Evolutionary conservation across 2,797 vertebrate species (phyloP), one percentile per base, ranked within the genome.

Genomic region (Microcaecilia unicolor): DNA sequence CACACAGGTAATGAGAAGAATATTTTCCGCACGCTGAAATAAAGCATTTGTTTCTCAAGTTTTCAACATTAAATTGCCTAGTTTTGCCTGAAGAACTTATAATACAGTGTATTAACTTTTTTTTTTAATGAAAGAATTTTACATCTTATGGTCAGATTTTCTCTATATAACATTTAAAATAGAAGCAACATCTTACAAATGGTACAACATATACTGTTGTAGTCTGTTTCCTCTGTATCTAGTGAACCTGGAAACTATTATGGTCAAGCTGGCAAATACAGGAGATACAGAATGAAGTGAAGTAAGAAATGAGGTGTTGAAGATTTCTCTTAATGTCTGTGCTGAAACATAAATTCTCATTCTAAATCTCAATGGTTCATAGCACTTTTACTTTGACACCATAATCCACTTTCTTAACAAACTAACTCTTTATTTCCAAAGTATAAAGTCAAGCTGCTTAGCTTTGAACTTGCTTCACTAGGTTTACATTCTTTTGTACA

Each of bases 1-100:
- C 51, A 66, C 53, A 58, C 57, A 74, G 58, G 45, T 51, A 58
- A 63, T 34, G 29, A 62, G 60, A 46, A 61, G 38, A 57, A 66
- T 39, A 10, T 18, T 49, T 45, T n/a, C 51, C 33, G 20, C 16
- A 28, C 21, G 61, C 48, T 40, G 34, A 60, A 69, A 65, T 58
- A 48, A 62, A 62, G 66, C 49, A 68, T 34, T 49, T 55, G 25
- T 61, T 58, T 55, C 44, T 64, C 47, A 11, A 42, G 42, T 61
- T 72, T 66, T 57, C 55, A 51, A 50, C 56, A 59, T 16, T 66
- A 47, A n/a, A 62, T 66, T 44, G 58, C 48, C 35, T 59, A 57
- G 47, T 65, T 72, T 53, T 61, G 69, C 62, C 31, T 49, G 53
- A 41, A 35, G 28, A 53, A 55, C 51, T 31, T 60, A 54, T 55